Evolutionary conservation across 2,888 invertebrate genomes (phyloP).

Genomic region (Agrypnus murinus): DNA sequence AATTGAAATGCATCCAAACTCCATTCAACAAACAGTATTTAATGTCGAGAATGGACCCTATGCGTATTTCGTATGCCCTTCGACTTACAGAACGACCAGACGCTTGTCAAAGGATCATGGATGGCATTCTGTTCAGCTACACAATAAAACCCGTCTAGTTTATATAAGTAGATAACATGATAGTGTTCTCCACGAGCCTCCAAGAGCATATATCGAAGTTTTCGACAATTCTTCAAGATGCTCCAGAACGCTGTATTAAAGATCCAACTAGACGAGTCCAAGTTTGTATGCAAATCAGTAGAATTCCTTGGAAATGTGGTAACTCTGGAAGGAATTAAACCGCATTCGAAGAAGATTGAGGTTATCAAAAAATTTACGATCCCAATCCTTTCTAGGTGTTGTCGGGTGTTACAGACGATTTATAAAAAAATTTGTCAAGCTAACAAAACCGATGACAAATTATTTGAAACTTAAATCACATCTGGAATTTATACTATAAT

Average conservation of each 20-base stretch:
- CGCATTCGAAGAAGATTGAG: constrained; percentile 19
- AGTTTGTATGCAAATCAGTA: constrained; percentile 34
- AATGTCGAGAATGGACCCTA: constrained; percentile 51
- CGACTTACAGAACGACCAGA: constrained; percentile 54
- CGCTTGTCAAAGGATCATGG: constrained; percentile 55
- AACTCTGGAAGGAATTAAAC: constrained; percentile 44
- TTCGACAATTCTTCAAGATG: no score
- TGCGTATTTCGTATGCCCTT: constrained; percentile 56
- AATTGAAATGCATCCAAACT: constrained; percentile 46
- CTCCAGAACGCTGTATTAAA: constrained; percentile 7
- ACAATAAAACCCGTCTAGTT: constrained; percentile 47
- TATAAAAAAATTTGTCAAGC: constrained; percentile 20
- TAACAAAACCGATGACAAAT: constrained; percentile 8
- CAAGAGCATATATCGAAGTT: constrained; percentile 54
- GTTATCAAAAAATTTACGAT: constrained; percentile 24
- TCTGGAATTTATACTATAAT: no score
- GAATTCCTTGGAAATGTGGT: constrained; percentile 43
- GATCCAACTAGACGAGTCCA: background rate
- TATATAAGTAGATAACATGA: constrained; percentile 55
- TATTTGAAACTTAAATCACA: no score
- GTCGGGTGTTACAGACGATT: background rate
- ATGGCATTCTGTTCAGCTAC: no score
- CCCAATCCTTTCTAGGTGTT: constrained; percentile 35
- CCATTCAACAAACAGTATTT: constrained; percentile 54
- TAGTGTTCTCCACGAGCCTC: constrained; percentile 45